Evolutionary conservation across 2,113 vertebrate genomes (phyloP), one percentile per base, ranked within the genome.

Genomic region (Centropristis striata): DNA sequence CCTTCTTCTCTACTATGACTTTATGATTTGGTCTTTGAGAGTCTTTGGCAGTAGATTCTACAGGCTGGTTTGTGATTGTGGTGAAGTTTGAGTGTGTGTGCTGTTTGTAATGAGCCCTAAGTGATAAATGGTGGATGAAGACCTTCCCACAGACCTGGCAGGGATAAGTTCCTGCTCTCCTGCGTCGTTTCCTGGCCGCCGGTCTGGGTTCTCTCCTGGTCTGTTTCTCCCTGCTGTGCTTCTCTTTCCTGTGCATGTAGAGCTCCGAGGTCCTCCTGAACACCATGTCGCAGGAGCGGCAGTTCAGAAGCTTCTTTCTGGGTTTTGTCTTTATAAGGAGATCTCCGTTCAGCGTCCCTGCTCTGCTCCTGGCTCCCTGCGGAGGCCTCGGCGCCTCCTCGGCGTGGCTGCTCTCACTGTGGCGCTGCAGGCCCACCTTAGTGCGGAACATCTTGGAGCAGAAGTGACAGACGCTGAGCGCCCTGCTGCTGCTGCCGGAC

Each of bases 261-360:
- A 95, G 87, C 37, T 82, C 81, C 0, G 94, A 83, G 0, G 89
- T 93, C 76, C 73, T 90, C 18, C 65, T 85, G 69, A 94, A 95
- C 18, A 93, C 88, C 90, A 86, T 85, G 58, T 94, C 92, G 14
- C 95, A 95, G 2, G 93, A 94, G 28, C 93, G 92, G 58, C 94
- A 95, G 9, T 39, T 85, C 25, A 94, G 80, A 14, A 63, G 32
- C 39, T 84, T 80, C 0, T 41, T 73, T 61, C 87, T 77, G 51
- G 80, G 39, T 44, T 75, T 81, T 8, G 14, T 9, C 9, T 9
- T 61, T 64, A 51, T 39, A n/a, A 46, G 36, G 15, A 23, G 20
- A 21, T 67, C 41, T 61, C 42, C 18, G 15, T 55, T 58, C 14
- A 57, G 16, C 8, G 18, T 46, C 49, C 23, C 28, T 42, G 3